Evolutionary conservation across 2,888 invertebrate genomes (phyloP).

Genomic region (Eilema griseolum): DNA sequence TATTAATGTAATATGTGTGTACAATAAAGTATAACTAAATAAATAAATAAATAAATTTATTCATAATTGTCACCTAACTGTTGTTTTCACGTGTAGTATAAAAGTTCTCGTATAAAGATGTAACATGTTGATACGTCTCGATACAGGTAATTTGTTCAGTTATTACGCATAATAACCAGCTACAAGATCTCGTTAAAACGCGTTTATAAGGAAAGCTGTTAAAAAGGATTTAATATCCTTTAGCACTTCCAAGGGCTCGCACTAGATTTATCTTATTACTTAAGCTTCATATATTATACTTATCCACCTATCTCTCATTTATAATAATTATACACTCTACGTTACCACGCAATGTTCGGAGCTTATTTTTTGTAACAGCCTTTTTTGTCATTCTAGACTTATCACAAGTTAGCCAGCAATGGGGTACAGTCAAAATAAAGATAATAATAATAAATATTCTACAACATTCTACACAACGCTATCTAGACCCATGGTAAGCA

Average conservation of each 20-base stretch:
- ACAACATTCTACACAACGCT: too few relatives aligned
- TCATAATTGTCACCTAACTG: not conserved
- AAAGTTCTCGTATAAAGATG: slow-evolving; percentile 60
- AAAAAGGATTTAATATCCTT: slow-evolving; percentile 6
- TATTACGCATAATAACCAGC: slow-evolving; percentile 55
- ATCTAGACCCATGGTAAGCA: too few relatives aligned
- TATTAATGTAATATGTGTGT: too few relatives aligned
- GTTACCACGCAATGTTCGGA: too few relatives aligned
- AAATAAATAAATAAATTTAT: not conserved
- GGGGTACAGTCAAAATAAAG: not conserved
- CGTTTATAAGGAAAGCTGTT: slow-evolving; percentile 35
- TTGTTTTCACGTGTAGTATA: slow-evolving; percentile 46
- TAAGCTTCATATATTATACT: not conserved
- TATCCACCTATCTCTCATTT: not conserved
- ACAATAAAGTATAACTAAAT: too few relatives aligned
- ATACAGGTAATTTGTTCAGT: slow-evolving; percentile 65
- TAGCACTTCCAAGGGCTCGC: not conserved
- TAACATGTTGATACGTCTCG: slow-evolving; percentile 63
- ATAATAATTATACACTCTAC: not conserved
- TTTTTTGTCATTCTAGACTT: too few relatives aligned
- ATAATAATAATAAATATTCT: too few relatives aligned
- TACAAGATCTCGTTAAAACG: slow-evolving; percentile 46
- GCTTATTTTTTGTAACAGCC: not conserved
- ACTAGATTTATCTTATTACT: slow-evolving; percentile 6
- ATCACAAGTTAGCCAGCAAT: not conserved